A percentile compares a stretch with the other conserved stretches of the same genome.
These are phyloP conservation scores for Podocnemis expansa DNA, from an alignment of 2,113 vertebrate species.

Conservation along the genomic window DNA sequence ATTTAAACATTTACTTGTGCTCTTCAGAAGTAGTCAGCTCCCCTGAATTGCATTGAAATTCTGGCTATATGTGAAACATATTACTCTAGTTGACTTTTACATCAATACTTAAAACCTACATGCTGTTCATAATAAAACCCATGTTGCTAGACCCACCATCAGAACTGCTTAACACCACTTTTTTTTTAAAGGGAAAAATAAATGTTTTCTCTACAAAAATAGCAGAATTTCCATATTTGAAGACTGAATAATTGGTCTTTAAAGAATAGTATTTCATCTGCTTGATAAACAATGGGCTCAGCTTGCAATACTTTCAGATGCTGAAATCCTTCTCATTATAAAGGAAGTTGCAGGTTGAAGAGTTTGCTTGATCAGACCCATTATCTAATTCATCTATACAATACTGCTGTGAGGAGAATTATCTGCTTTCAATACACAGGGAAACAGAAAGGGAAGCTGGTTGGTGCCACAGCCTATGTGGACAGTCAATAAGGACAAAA, in stretches of 20 bases:
- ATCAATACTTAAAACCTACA: slow-evolving; percentile 4
- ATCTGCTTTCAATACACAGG: neutral
- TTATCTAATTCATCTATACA: neutral
- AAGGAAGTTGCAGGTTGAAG: neutral
- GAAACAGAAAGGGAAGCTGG: neutral
- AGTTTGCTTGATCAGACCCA: neutral
- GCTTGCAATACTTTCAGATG: neutral
- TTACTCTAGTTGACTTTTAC: neutral
- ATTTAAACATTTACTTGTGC: neutral
- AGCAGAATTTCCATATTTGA: slow-evolving; percentile 39
- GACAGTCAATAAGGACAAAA: neutral
- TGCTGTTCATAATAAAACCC: neutral
- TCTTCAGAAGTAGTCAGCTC: neutral
- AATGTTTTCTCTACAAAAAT: slow-evolving; percentile 49
- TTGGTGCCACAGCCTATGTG: neutral
- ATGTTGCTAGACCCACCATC: slow-evolving; percentile 6
- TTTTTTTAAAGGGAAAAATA: slow-evolving; percentile 62
- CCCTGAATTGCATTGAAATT: neutral
- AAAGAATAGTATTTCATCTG: slow-evolving; percentile 37
- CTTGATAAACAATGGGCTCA: neutral
- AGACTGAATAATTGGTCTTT: slow-evolving; percentile 18
- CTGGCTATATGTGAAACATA: neutral
- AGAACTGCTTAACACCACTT: slow-evolving; percentile 42
- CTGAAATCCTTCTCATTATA: neutral
- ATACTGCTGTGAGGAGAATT: neutral